A percentile compares a stretch with the other conserved stretches of the same genome.
Conservation (phyloP, 2,113 vertebrate genomes). For the Bubo bubo region DNA sequence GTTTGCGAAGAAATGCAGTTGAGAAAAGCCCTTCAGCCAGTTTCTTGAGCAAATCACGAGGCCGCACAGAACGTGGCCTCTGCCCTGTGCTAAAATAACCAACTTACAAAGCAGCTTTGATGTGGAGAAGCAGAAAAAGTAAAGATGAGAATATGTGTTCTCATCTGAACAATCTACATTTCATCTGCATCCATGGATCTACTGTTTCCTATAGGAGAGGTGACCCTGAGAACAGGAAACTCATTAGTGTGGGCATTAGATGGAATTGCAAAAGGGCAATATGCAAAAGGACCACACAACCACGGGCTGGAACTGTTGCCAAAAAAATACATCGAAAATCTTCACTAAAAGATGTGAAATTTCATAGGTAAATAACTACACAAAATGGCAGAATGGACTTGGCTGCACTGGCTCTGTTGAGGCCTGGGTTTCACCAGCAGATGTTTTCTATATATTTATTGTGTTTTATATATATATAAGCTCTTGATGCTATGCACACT, state of each 20-base stretch:
- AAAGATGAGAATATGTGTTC: not conserved
- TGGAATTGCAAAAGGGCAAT: not conserved
- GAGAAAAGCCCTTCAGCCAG: not conserved
- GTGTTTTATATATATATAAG: not conserved
- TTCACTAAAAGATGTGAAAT: not conserved
- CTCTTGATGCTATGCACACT: not conserved
- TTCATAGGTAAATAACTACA: not conserved
- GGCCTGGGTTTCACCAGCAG: not conserved
- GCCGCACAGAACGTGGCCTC: not conserved
- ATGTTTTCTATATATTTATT: not conserved
- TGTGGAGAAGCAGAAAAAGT: not conserved
- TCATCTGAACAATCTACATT: not conserved
- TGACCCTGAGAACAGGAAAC: not conserved
- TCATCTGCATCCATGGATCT: not conserved
- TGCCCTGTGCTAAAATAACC: not conserved
- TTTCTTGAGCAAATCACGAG: not conserved
- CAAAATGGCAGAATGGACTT: not conserved
- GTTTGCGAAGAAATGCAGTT: not conserved
- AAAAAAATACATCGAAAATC: not conserved
- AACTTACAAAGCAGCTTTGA: not conserved
- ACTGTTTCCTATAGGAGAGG: not conserved
- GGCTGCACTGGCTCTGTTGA: not conserved
- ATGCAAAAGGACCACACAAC: not conserved
- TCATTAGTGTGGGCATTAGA: rapidly evolving
- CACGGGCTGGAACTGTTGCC: not conserved